A percentile compares a stretch with the other conserved stretches of the same genome.
These are phyloP conservation scores for Harmothoe impar DNA, from an alignment of 2,888 invertebrate species.

Conservation along the genomic window DNA sequence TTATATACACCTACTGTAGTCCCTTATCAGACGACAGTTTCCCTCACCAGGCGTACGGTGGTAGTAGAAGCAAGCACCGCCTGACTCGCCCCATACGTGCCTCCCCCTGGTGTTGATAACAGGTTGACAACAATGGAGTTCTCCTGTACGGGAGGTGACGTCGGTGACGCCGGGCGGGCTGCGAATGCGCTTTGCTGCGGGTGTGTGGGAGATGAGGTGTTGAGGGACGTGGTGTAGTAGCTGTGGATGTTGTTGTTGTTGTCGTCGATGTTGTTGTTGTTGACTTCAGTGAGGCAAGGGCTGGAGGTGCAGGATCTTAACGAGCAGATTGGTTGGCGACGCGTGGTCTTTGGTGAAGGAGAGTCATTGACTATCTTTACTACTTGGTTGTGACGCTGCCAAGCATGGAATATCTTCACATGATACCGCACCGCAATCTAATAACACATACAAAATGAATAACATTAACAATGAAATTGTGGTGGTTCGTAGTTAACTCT, in stretches of 20 bases:
- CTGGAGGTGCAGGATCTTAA: not conserved
- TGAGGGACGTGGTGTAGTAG: not conserved
- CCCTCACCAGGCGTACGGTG: not conserved
- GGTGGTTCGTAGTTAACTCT: too few relatives aligned
- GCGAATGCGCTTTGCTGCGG: not conserved
- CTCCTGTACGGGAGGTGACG: not conserved
- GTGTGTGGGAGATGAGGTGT: not conserved
- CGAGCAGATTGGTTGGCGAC: not conserved
- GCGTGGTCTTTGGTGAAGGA: not conserved
- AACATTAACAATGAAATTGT: too few relatives aligned
- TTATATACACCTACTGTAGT: too few relatives aligned
- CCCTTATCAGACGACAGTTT: not conserved
- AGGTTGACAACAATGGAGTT: not conserved
- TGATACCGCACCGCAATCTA: slow-evolving; percentile 78
- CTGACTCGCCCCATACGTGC: not conserved
- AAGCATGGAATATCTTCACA: slow-evolving; percentile 74
- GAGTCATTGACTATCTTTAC: slow-evolving; percentile 57
- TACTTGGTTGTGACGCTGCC: slow-evolving; percentile 69
- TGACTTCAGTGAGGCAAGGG: not conserved
- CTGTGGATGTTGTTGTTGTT: not conserved
- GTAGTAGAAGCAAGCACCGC: not conserved
- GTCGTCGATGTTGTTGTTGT: not conserved
- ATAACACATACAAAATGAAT: not conserved
- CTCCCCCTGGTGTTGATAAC: not conserved
- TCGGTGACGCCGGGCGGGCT: not conserved